These are phyloP conservation scores for Oryzias dopingdopingensis DNA, from an alignment of 2,797 vertebrate genomes.

Conservation along the genomic window DNA sequence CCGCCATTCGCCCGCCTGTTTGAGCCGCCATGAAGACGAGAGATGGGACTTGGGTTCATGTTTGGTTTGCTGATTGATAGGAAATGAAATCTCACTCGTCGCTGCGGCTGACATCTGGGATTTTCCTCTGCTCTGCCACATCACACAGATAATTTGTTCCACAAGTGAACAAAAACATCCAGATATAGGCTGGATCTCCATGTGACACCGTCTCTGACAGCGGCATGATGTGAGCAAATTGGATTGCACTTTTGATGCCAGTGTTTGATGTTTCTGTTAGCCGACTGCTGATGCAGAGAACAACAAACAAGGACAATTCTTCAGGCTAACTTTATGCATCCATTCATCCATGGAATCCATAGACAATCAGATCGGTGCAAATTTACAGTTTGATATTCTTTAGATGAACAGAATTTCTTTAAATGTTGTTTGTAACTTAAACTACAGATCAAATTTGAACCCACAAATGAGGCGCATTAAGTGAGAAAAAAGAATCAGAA, in stretches of 20 bases:
- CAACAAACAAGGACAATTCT: neutral
- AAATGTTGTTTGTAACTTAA: no score
- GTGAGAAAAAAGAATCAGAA: no score
- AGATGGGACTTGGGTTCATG: conserved; percentile 6
- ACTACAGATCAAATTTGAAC: no score
- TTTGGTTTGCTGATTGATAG: conserved; percentile 35
- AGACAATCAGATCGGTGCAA: no score
- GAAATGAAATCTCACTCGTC: conserved; percentile 39
- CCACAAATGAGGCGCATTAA: no score
- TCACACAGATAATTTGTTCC: conserved; percentile 31
- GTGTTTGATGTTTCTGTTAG: neutral
- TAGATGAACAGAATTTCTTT: no score
- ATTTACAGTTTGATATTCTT: no score
- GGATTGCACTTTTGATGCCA: neutral
- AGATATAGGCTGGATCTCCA: conserved; percentile 5
- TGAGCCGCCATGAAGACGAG: conserved; percentile 22
- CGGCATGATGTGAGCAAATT: neutral
- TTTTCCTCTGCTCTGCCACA: neutral
- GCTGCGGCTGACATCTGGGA: conserved; percentile 3
- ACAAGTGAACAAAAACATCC: conserved; percentile 11
- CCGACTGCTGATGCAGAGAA: neutral
- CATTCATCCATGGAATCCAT: no score
- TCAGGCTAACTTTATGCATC: no score
- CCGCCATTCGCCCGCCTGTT: conserved; percentile 7
- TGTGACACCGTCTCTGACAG: conserved; percentile 1